Percentiles rank a stretch among this genome's conserved stretches.
These are phyloP conservation scores for Podotricha telesiphe DNA, from an alignment of 2,888 invertebrate genomes.

Conservation along the genomic window DNA sequence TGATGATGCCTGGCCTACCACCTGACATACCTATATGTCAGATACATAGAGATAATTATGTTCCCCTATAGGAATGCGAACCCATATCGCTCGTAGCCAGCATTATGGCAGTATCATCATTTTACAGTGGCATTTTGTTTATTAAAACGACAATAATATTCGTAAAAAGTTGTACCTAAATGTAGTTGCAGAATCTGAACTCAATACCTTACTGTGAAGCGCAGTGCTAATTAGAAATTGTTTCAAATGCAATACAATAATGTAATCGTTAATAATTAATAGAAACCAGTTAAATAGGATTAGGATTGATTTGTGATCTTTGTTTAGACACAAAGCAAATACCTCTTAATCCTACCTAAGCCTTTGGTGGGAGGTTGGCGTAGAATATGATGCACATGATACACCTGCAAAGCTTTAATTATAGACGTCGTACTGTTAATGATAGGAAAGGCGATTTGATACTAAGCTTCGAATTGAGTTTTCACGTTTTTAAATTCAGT, in stretches of 20 bases:
- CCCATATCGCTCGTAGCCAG: neutral
- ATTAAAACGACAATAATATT: no score
- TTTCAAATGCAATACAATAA: neutral
- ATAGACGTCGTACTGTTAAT: neutral
- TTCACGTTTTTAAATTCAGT: no score
- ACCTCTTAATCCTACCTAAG: neutral
- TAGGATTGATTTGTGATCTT: conserved; percentile 2
- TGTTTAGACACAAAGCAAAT: conserved; percentile 11
- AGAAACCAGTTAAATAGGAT: conserved; percentile 8
- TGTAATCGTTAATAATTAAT: neutral
- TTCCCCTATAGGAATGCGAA: neutral
- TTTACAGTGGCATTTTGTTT: no score
- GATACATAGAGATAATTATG: no score
- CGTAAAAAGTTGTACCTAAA: no score
- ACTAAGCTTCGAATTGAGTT: neutral
- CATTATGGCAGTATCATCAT: no score
- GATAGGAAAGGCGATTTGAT: neutral
- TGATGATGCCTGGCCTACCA: no score
- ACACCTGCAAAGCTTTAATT: conserved; percentile 4
- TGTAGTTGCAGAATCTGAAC: no score
- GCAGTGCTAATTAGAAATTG: neutral
- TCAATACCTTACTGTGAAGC: no score
- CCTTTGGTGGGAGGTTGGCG: neutral
- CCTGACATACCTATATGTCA: no score
- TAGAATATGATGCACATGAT: conserved; percentile 4